Percentiles rank a stretch among this genome's conserved stretches.
These are phyloP conservation scores for Prunella strophiata DNA, from an alignment of 2,797 vertebrate genomes.

Conservation along the genomic window DNA sequence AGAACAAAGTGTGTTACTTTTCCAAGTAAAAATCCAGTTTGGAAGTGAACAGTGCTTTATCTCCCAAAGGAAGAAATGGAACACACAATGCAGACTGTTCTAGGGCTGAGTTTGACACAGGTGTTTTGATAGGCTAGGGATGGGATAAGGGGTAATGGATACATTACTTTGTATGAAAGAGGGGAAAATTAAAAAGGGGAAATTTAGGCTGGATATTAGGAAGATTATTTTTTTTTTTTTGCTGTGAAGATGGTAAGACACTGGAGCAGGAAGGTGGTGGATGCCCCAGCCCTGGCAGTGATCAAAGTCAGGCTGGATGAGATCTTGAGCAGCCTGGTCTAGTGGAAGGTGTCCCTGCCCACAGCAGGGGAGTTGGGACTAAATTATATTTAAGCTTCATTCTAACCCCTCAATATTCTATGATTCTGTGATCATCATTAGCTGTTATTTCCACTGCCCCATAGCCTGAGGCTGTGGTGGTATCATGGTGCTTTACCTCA, in stretches of 20 bases:
- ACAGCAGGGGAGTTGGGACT: fast-evolving
- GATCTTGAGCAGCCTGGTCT: not conserved
- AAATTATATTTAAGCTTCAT: not conserved
- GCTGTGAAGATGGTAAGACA: too few relatives aligned
- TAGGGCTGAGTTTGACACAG: not conserved
- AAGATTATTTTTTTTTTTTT: not conserved
- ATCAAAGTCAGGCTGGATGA: not conserved
- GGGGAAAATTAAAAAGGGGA: not conserved
- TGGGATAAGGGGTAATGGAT: not conserved
- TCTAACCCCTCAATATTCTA: not conserved
- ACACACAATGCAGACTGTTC: not conserved
- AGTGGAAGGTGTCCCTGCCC: not conserved
- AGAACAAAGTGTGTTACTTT: not conserved
- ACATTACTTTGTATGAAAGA: not conserved
- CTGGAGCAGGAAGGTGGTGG: not conserved
- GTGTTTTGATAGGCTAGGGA: not conserved
- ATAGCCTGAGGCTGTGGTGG: not conserved
- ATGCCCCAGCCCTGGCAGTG: not conserved
- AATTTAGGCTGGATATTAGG: not conserved
- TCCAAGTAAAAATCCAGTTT: not conserved
- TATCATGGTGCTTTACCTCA: not conserved
- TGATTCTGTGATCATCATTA: not conserved
- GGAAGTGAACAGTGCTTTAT: not conserved
- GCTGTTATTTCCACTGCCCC: not conserved
- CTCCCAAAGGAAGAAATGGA: not conserved